Percentiles rank a stretch among this genome's conserved stretches.
Conservation (phyloP, 2,888 invertebrate genomes). For the Liodrosophila aerea region DNA sequence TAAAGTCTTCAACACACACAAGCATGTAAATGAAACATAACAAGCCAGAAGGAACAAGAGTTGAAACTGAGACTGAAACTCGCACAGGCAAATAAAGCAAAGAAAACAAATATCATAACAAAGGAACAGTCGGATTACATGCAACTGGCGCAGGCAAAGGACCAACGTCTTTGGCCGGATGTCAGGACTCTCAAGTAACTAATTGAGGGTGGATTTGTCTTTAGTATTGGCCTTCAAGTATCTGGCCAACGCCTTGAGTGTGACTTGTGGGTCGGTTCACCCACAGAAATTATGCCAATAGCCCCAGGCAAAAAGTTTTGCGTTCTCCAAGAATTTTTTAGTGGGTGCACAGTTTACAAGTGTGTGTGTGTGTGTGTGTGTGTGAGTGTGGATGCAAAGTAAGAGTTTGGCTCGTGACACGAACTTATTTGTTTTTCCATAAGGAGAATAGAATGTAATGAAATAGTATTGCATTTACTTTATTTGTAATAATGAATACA, state of each 20-base stretch:
- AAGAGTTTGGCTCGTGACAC: constrained; percentile 12
- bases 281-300: constrained; percentile 76
- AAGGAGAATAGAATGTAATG: no score
- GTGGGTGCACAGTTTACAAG: constrained; percentile 14
- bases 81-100: constrained; percentile 23
- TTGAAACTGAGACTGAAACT: constrained; percentile 30
- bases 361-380: constrained; percentile 21
- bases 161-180: constrained; percentile 41
- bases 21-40: constrained; percentile 67
- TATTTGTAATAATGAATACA: no score
- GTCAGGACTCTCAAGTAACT: constrained; percentile 35
- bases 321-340: constrained; percentile 19
- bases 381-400: constrained; percentile 24
- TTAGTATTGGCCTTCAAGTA: constrained; percentile 58
- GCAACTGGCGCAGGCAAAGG: constrained; percentile 28
- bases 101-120: constrained; percentile 50
- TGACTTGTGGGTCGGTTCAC: constrained; percentile 57
- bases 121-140: constrained; percentile 45
- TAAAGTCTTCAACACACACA: constrained; percentile 66
- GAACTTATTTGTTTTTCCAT: background rate
- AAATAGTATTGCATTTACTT: no score
- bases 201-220: constrained; percentile 74
- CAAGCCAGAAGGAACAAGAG: constrained; percentile 14
- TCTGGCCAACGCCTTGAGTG: constrained; percentile 74
- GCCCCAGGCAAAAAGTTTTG: constrained; percentile 44